These are phyloP conservation scores for Cervus canadensis DNA, from an alignment of 2,113 vertebrate species.

Conservation along the genomic window DNA sequence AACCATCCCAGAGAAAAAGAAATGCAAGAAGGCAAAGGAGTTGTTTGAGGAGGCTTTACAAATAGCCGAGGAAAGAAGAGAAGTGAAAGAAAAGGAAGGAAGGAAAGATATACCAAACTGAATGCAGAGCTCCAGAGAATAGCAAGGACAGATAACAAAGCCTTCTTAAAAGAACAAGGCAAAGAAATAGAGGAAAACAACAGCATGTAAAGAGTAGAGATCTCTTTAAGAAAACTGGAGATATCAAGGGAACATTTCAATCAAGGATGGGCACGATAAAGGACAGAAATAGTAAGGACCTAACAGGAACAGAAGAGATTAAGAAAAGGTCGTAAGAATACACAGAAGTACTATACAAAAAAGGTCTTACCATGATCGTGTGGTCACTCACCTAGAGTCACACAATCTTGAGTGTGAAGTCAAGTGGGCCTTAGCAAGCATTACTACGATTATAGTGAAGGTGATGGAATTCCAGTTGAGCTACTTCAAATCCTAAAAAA, in stretches of 20 bases:
- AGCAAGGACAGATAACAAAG: background rate
- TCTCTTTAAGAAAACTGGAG: background rate
- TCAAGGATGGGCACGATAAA: background rate
- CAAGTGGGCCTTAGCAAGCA: background rate
- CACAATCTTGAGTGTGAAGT: background rate
- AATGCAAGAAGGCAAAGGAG: background rate
- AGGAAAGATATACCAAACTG: background rate
- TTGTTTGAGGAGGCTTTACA: background rate
- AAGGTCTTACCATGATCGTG: background rate
- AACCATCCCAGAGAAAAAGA: background rate
- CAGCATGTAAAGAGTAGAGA: background rate
- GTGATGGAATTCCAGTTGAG: background rate
- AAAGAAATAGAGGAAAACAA: background rate
- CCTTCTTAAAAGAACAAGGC: background rate
- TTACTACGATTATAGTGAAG: background rate
- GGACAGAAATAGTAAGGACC: background rate
- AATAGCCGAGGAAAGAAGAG: background rate
- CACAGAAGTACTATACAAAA: background rate
- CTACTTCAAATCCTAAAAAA: background rate
- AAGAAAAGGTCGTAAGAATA: background rate
- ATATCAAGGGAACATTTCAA: background rate
- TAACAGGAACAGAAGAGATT: background rate
- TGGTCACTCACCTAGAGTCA: background rate
- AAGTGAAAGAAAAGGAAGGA: background rate
- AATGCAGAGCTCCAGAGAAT: background rate